Conservation (phyloP, 35 echinoderm and acorn worm genomes). For the Lytechinus pictus region DNA sequence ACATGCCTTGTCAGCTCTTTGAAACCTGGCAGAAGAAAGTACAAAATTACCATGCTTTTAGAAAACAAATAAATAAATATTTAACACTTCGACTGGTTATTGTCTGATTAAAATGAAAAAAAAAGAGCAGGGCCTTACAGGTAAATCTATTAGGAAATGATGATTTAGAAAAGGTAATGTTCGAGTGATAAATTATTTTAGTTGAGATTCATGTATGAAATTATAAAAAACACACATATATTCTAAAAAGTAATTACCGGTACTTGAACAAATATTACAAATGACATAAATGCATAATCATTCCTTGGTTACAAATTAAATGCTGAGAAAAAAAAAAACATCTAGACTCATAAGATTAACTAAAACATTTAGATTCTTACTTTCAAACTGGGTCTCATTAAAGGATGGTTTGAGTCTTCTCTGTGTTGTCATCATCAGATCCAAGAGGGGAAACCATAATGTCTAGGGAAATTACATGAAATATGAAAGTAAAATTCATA, state of each 20-base stretch:
- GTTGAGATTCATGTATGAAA: too few relatives aligned
- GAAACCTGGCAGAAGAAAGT: slow-evolving; percentile 62
- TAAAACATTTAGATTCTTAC: slow-evolving; percentile 42
- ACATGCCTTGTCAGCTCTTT: slow-evolving; percentile 94
- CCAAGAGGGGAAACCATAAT: slow-evolving; percentile 93
- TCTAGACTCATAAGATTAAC: not conserved
- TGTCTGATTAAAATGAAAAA: too few relatives aligned
- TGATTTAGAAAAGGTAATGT: too few relatives aligned
- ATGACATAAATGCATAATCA: not conserved
- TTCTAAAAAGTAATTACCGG: too few relatives aligned
- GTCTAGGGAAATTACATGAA: slow-evolving; percentile 48
- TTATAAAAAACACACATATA: too few relatives aligned
- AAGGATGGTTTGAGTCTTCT: slow-evolving; percentile 76
- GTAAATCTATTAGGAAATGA: too few relatives aligned
- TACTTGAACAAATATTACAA: too few relatives aligned
- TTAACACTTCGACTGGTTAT: too few relatives aligned
- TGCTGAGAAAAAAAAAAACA: too few relatives aligned
- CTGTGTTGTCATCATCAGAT: slow-evolving; percentile 92
- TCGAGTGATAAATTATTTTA: too few relatives aligned
- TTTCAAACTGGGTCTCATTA: slow-evolving; percentile 73
- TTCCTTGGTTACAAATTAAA: not conserved
- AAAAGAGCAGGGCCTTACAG: too few relatives aligned
- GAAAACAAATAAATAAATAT: too few relatives aligned
- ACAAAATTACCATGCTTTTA: not conserved
- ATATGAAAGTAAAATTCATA: not conserved